Base-by-base conservation (phyloP, 2,888 invertebrate species). In the Palloptera scutellata region DNA sequence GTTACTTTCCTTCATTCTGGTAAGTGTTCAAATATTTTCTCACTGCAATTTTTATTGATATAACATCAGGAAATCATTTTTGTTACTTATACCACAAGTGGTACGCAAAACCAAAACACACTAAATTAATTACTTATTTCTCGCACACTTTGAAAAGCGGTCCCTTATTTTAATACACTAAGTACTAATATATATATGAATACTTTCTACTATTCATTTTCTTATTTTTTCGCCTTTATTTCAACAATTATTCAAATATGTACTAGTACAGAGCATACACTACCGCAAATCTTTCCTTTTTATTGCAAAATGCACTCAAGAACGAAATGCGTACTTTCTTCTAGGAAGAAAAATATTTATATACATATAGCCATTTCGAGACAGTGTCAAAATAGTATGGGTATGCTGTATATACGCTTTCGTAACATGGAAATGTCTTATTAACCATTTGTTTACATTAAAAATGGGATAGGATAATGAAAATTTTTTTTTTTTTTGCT, bases 231-330 rank as follows among this genome's bases (percentile, higher is more conserved):
- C 19, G 12, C 3, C 19, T 15, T 52, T 17, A 2, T 15, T 52
- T 51, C 12, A 19, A 17, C 19, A 17, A 13, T 15, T 52, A 52
- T 52, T 52, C 19, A 19, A 52, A 52, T 52, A 17, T 8, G 52
- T 19, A n/a, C 30, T 30, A 30, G 30, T 6, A n/a, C n/a, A n/a
- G n/a, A 30, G 30, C 6, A 30, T 2, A 30, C 30, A 30, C 30
- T 30, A 30, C 30, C 30, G 30, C 30, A 30, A 30, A 30, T 30
- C 30, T 30, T 30, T 30, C 30, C 15, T 48, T 48, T 48, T 48
- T 48, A 48, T 48, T 48, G 11, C 48, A 48, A 48, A 48, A 48
- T 48, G 48, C 48, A 48, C 48, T 48, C 48, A 48, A 48, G 12
- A 30, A 30, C 3, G 30, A 6, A 30, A 30, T 30, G 30, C 6